Base-by-base conservation (phyloP, 2,888 invertebrate genomes). In the Tortricodes alternella region DNA sequence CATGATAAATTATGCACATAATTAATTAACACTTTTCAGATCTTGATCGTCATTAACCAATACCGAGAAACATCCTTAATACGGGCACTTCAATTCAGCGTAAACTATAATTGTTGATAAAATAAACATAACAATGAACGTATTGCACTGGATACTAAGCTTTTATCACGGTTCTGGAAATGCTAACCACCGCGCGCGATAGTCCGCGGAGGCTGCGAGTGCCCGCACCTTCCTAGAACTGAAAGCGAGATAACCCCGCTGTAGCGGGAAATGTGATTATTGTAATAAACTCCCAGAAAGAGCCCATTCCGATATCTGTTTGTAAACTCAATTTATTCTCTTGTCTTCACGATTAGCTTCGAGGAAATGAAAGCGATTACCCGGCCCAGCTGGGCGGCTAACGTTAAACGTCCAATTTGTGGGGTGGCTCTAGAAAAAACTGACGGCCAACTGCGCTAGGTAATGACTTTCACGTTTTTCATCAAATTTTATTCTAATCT, bases 181-280 rank as follows among this genome's bases (percentile, higher is more conserved):
- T 78, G 83, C 81, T 83, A 88, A 88, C 88, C 79, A 77, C 71
- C 73, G 75, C 76, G 79, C 81, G 78, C 82, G 84, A 82, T 84
- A 83, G 85, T 87, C 87, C 76, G 85, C 85, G 78, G 81, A 76
- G 75, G 72, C 75, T 74, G 73, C 74, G 70, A 73, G 68, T 68
- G 70, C 66, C 73, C 74, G 77, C 78, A 71, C 76, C 83, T 89
- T 89, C 89, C 74, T 63, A 76, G 89, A 89, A 89, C 83, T 85
- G 87, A 88, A 85, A 87, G 85, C 85, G 80, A 85, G 83, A 83
- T 82, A 83, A 80, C 70, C 74, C 68, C 50, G 44, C 24, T n/a
- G 80, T 85, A 82, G 85, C 83, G 78, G 81, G 87, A 88, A 89
- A 83, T 76, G 79, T 80, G 83, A 89, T 89, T 88, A 89, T 80